These are phyloP conservation scores for Limnephilus lunatus DNA, from an alignment of 2,888 invertebrate genomes.

Conservation along the genomic window DNA sequence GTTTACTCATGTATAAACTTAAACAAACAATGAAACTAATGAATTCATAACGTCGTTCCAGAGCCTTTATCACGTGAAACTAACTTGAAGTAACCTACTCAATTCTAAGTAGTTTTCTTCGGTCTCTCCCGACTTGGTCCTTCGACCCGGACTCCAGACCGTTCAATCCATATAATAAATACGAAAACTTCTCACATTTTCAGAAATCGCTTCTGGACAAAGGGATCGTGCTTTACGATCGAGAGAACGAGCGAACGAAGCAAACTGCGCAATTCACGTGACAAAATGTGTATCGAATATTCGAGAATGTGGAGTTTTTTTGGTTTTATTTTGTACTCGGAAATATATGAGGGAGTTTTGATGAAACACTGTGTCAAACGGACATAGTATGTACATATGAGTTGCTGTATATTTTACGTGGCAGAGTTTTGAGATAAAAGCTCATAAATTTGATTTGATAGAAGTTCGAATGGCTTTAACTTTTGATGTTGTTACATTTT, in stretches of 20 bases:
- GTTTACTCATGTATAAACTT: neutral
- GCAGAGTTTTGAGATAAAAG: neutral
- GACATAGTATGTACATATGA: neutral
- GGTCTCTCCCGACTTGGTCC: neutral
- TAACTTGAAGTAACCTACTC: constrained; percentile 2
- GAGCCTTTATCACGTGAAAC: neutral
- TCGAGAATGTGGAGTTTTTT: neutral
- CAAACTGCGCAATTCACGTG: neutral
- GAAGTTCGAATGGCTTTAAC: neutral
- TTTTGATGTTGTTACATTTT: neutral
- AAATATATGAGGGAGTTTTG: neutral
- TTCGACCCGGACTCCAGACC: neutral
- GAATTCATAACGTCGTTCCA: neutral
- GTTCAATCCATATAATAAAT: constrained; percentile 1
- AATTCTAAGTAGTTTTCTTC: neutral
- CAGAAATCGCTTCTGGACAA: constrained; percentile 17
- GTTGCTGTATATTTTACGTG: neutral
- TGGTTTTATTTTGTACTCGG: neutral
- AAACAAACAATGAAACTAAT: neutral
- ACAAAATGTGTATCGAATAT: constrained; percentile 10
- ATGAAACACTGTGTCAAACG: neutral
- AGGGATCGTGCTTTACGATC: constrained; percentile 6
- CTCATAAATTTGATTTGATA: neutral
- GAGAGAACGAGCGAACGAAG: neutral
- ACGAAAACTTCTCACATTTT: constrained; percentile 18